A percentile compares a stretch with the other conserved stretches of the same genome.
phyloP scores from a whole-genome alignment of 2,888 invertebrate species.

The Phorcus lineatus region DNA sequence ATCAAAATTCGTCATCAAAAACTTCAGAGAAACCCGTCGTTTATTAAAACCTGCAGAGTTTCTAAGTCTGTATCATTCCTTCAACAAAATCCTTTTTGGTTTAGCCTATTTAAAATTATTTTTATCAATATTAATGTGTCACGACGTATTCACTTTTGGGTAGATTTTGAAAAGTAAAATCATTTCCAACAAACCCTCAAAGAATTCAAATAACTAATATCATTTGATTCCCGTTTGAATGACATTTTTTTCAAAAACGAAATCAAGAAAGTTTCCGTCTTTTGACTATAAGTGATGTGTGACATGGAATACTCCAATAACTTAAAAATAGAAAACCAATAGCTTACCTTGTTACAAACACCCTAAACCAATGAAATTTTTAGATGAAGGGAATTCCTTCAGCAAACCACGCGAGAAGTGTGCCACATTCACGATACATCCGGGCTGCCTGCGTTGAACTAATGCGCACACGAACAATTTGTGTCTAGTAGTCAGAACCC shows the following conservation, averaged over 20 bases:
- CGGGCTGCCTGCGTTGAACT: conserved; percentile 49
- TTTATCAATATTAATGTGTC: too few species aligned
- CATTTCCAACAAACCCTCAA: conserved; percentile 51
- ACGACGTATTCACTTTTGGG: too few species aligned
- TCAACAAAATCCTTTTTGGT: too few species aligned
- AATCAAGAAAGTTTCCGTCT: neutral
- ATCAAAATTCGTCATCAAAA: too few species aligned
- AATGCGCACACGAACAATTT: conserved; percentile 51
- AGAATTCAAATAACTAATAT: conserved; percentile 47
- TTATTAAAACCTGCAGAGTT: too few species aligned
- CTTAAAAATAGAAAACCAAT: neutral
- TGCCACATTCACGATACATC: conserved; percentile 42
- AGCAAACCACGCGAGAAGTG: conserved; percentile 25
- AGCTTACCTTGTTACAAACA: neutral
- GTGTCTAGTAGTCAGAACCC: conserved; percentile 57
- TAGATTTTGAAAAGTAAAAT: neutral
- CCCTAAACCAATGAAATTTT: neutral
- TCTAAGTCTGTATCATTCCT: too few species aligned
- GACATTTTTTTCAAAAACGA: conserved; percentile 50
- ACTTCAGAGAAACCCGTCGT: too few species aligned
- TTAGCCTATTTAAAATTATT: too few species aligned
- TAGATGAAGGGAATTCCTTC: neutral
- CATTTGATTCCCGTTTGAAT: conserved; percentile 69
- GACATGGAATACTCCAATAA: neutral
- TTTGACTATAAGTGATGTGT: neutral